Base-by-base conservation (phyloP, 2,888 invertebrate genomes). In the Arge pagana region DNA sequence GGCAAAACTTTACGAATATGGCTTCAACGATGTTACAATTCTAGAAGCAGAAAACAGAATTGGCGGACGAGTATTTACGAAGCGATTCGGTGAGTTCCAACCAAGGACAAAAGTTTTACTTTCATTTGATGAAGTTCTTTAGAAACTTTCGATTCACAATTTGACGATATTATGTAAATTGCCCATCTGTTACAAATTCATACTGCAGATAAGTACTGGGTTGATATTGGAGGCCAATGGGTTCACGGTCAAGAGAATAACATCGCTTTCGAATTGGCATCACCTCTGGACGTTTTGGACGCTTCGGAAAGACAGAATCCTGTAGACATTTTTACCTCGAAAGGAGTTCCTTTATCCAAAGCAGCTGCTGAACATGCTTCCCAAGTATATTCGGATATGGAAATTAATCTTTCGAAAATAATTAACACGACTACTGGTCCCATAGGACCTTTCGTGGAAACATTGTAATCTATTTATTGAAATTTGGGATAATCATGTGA, bases 1-100 rank as follows among this genome's bases (percentile, higher is more conserved):
- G 6, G 70, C 76, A 6, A 74, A 73, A 54, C 66, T 84, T 7
- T 54, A 78, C 3, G 73, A 80, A 60, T 74, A 73, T 57, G 79
- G 79, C 11, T 66, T 79, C 7, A 63, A 66, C 24, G 74, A 82
- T 63, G 60, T 85, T 6, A 77, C 69, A 4, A 74, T 85, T 54
- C 70, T 78, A 56, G 84, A 77, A 68, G 79, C 74, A 30, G 77
- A 78, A 65, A 61, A 77, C 57, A 69, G 81, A 33, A 75, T 82
- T 39, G 82, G 82, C 16, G 82, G 82, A 3, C 67, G 82, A 57
- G 67, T 81, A 50, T 59, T 73, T 39, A 78, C 80, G 1, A 60
- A 66, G 19, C 60, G 69, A 37, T 79, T 80, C 61, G 79, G 80
- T 79, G 67, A 74, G 63, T 57, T n/a, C n/a, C n/a, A n/a, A n/a